Conservation (phyloP, 2,113 vertebrate species). For the Cercocebus atys region DNA sequence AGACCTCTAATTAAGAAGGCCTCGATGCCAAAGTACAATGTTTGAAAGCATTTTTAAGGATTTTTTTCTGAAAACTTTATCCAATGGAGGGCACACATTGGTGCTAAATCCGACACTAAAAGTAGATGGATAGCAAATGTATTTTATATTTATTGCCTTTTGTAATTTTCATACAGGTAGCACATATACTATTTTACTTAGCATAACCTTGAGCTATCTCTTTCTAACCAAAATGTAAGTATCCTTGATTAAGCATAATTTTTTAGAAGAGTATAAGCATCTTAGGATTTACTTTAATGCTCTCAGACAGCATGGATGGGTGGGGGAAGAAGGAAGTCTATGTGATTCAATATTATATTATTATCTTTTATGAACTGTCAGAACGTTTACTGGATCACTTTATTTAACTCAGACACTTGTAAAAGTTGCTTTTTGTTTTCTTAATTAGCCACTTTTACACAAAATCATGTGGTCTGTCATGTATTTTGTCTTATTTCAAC, state of each 20-base stretch:
- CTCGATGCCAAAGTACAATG: neutral
- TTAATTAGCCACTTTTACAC: constrained; percentile 12
- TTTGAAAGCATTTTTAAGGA: neutral
- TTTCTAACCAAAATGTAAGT: neutral
- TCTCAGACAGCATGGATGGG: neutral
- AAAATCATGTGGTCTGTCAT: neutral
- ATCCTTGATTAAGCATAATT: neutral
- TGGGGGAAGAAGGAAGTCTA: neutral
- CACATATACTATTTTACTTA: constrained; percentile 26
- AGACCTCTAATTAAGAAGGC: neutral
- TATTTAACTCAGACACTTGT: constrained; percentile 4
- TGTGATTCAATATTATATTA: neutral
- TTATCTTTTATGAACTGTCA: constrained; percentile 19
- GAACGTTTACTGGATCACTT: neutral
- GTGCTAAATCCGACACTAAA: neutral
- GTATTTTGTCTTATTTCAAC: neutral
- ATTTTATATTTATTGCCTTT: neutral
- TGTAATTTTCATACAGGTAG: neutral
- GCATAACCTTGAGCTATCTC: neutral
- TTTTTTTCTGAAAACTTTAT: neutral
- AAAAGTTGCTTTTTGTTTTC: constrained; percentile 23
- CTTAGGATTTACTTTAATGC: neutral
- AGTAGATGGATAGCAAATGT: neutral
- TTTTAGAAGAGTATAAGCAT: neutral
- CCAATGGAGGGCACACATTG: neutral